These are phyloP conservation scores for Phalacrocorax carbo DNA, from an alignment of 2,113 vertebrate species.

Conservation along the genomic window DNA sequence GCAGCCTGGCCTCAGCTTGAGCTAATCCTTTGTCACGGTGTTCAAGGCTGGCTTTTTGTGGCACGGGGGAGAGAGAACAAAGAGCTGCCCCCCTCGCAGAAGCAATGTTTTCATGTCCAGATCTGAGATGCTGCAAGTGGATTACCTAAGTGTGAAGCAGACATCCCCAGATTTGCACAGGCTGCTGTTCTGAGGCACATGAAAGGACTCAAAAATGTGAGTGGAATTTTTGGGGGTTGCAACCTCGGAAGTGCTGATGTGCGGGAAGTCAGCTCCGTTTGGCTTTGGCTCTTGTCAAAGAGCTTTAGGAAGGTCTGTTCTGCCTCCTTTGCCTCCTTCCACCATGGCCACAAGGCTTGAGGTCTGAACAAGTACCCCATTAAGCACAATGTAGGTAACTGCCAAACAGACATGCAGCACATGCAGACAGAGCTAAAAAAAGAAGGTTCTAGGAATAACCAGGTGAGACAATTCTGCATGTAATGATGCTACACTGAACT, in stretches of 20 bases:
- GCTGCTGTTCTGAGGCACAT: background rate
- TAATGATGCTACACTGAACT: background rate
- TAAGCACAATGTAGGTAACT: background rate
- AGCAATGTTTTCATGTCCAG: conserved; percentile 7
- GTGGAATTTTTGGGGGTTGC: background rate
- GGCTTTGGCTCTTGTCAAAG: background rate
- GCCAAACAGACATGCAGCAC: background rate
- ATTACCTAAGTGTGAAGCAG: conserved; percentile 41
- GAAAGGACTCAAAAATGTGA: background rate
- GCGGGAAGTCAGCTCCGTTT: accelerated
- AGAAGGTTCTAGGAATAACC: background rate
- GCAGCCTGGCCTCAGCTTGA: conserved; percentile 14
- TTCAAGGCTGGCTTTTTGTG: conserved; percentile 1
- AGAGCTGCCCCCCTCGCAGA: conserved; percentile 3
- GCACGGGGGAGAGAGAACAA: background rate
- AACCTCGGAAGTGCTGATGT: background rate
- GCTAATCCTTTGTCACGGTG: conserved; percentile 46
- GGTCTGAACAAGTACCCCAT: background rate
- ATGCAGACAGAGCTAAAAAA: background rate
- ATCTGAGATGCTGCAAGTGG: conserved; percentile 6
- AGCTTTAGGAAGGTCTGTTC: background rate
- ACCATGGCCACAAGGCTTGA: background rate
- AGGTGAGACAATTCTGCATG: background rate
- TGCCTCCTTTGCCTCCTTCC: background rate
- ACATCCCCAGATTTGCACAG: background rate